phyloP scores from a whole-genome alignment of 2,113 vertebrate genomes.

The Hemicordylus capensis region DNA sequence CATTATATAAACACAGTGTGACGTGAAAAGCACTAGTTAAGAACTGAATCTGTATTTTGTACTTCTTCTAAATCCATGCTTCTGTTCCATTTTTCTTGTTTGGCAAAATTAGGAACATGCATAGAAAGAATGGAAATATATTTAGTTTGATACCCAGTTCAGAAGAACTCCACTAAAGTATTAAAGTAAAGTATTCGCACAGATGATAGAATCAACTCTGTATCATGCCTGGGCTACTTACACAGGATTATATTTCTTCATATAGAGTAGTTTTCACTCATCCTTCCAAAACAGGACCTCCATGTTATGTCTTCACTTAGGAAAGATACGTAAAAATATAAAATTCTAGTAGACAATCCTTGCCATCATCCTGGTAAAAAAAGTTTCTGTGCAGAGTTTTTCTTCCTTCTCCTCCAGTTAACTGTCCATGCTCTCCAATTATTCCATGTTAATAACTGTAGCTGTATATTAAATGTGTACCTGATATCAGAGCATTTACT shows the following conservation, averaged over 20 bases:
- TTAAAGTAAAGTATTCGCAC: no score
- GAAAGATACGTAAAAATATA: background rate
- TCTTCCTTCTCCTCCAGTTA: no score
- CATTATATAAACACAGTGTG: background rate
- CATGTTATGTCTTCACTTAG: background rate
- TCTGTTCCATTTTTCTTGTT: background rate
- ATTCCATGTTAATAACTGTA: no score
- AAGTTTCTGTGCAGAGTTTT: no score
- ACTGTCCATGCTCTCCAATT: no score
- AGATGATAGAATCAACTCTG: background rate
- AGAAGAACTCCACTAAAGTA: background rate
- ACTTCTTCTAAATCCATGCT: accelerated
- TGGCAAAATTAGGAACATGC: background rate
- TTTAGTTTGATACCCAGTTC: background rate
- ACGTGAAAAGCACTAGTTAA: background rate
- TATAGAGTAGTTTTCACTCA: background rate
- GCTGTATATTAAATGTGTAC: no score
- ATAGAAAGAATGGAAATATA: background rate
- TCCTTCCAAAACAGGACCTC: no score
- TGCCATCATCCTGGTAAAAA: no score
- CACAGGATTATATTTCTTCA: background rate
- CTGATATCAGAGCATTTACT: no score
- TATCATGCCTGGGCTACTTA: background rate
- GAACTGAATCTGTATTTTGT: background rate
- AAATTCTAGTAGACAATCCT: no score